These are phyloP conservation scores for Macaria notata DNA, from an alignment of 2,888 invertebrate species.

Conservation along the genomic window DNA sequence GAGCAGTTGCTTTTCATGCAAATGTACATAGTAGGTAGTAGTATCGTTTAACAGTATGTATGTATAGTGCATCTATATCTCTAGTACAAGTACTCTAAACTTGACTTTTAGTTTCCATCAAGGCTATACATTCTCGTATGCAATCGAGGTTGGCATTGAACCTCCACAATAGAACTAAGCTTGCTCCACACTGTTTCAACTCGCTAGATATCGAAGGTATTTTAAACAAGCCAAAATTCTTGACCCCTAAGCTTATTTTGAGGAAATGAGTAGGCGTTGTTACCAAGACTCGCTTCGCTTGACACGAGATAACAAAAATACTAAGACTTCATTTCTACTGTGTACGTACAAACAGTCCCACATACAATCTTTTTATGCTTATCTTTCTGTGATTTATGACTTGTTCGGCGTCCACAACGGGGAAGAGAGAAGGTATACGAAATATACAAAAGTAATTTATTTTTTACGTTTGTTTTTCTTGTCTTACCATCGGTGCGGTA, in stretches of 20 bases:
- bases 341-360: constrained; percentile 61
- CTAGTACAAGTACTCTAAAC: too few relatives aligned
- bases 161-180: too few relatives aligned
- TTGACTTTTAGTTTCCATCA: too few relatives aligned
- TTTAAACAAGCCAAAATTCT: constrained; percentile 23
- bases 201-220: not conserved
- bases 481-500: constrained; percentile 75
- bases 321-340: constrained; percentile 80
- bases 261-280: constrained; percentile 65
- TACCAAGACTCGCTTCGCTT: constrained; percentile 66
- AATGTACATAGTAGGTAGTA: too few relatives aligned
- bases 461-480: constrained; percentile 81
- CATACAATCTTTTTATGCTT: constrained; percentile 82
- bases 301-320: constrained; percentile 76
- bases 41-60: too few relatives aligned
- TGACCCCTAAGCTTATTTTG: constrained; percentile 48
- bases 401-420: constrained; percentile 80
- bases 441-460: constrained; percentile 82
- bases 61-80: too few relatives aligned
- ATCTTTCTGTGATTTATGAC: constrained; percentile 81
- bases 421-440: constrained; percentile 81
- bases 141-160: too few relatives aligned
- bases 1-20: too few relatives aligned
- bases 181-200: too few relatives aligned
- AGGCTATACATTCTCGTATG: too few relatives aligned